A percentile compares a stretch with the other conserved stretches of the same genome.
These are phyloP conservation scores for Gnathonemus echidnorhynchus DNA, from an alignment of 2,113 vertebrate species.

Conservation along the genomic window DNA sequence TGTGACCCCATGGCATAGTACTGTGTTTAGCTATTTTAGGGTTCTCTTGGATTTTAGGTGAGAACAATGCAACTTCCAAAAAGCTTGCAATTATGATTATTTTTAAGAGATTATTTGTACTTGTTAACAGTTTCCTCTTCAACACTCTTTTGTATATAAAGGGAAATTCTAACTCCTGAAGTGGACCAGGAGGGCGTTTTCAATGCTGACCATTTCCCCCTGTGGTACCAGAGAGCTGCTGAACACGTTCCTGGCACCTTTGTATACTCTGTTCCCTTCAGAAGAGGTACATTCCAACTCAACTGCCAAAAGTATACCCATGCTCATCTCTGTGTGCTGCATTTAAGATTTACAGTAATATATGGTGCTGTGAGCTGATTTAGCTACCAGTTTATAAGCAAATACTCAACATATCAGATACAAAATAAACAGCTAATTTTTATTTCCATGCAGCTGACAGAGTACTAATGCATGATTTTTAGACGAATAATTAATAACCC, in stretches of 20 bases:
- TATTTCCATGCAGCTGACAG: background rate
- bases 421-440: background rate
- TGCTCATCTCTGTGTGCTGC: background rate
- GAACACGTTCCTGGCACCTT: conserved; percentile 93
- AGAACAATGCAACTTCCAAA: background rate
- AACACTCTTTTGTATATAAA: conserved; percentile 56
- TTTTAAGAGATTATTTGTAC: background rate
- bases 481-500: background rate
- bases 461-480: background rate
- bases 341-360: background rate
- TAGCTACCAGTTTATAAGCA: background rate
- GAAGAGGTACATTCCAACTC: conserved; percentile 65
- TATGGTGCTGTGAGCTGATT: background rate
- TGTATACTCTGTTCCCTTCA: conserved; percentile 92
- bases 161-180: conserved; percentile 84
- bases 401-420: background rate
- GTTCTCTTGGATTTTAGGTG: background rate
- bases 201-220: conserved; percentile 94
- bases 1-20: conserved; percentile 14
- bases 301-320: background rate
- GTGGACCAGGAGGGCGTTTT: conserved; percentile 95
- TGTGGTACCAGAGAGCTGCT: conserved; percentile 94
- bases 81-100: background rate
- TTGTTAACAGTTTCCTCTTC: conserved; percentile 20
- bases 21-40: background rate